Conservation (phyloP, 2,113 vertebrate genomes). For the Alaudala cheleensis region DNA sequence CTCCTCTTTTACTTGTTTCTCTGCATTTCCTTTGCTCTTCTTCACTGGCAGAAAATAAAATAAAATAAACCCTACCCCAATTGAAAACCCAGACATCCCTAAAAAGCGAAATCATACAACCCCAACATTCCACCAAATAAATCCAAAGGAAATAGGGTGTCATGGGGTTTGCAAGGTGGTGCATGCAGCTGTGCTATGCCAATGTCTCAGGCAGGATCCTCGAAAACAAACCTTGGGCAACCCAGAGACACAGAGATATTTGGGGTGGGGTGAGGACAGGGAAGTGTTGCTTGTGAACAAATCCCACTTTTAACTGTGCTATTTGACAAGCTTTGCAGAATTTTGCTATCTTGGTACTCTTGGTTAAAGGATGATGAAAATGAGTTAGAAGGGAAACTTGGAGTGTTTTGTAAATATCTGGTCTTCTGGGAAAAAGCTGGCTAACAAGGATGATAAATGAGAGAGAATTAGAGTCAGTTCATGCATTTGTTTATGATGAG, state of each 20-base stretch:
- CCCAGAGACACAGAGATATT: fast-evolving
- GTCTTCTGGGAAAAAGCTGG: not conserved
- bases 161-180: not conserved
- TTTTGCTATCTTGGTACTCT: not conserved
- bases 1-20: not conserved
- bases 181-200: not conserved
- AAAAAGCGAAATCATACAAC: not conserved
- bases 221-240: not conserved
- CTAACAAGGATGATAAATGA: slow-evolving; percentile 27
- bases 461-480: not conserved
- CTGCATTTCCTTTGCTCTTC: not conserved
- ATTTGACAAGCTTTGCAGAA: not conserved
- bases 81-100: fast-evolving
- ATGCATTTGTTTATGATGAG: not conserved
- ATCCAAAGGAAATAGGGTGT: not conserved
- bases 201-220: not conserved
- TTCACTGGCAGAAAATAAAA: not conserved
- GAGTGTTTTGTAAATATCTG: not conserved
- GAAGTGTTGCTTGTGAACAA: fast-evolving
- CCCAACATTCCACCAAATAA: not conserved
- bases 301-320: not conserved
- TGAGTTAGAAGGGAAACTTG: not conserved
- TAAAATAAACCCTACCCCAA: not conserved
- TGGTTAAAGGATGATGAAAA: not conserved
- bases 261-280: not conserved